A percentile compares a stretch with the other conserved stretches of the same genome.
Evolutionary conservation across 2,113 vertebrate genomes (phyloP).

Genomic region (Apeltes quadracus): DNA sequence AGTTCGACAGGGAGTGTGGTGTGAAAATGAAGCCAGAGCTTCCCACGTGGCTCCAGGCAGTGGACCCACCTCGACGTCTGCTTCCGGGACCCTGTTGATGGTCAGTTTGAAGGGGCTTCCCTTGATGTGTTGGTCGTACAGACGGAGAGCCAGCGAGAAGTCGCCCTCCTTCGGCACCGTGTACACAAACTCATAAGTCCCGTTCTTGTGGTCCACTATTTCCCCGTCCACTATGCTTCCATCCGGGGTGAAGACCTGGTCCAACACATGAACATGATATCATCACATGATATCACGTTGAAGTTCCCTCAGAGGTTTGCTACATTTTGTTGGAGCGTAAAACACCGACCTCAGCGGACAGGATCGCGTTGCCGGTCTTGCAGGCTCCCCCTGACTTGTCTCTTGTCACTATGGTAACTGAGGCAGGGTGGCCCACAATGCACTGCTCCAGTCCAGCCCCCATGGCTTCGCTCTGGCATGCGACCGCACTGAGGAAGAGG

Average conservation of each 20-base stretch:
- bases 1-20: neutral
- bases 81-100: constrained; percentile 84
- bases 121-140: constrained; percentile 97
- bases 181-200: constrained; percentile 95
- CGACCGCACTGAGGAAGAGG: constrained; percentile 84
- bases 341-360: constrained; percentile 86
- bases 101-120: constrained; percentile 95
- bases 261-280: rapidly evolving
- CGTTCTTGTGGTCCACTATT: constrained; percentile 96
- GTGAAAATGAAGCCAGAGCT: neutral
- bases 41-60: neutral
- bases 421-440: constrained; percentile 90
- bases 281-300: rapidly evolving
- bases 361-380: constrained; percentile 91
- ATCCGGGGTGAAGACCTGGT: constrained; percentile 89
- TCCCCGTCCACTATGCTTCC: constrained; percentile 95
- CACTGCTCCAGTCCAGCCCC: constrained; percentile 93
- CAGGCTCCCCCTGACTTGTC: constrained; percentile 97
- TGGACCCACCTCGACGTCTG: constrained; percentile 64
- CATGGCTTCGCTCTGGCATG: constrained; percentile 94
- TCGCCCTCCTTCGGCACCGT: constrained; percentile 93
- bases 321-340: neutral
- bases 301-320: rapidly evolving
- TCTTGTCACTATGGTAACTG: constrained; percentile 93
- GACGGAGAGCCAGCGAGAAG: constrained; percentile 91